Evolutionary conservation across 2,888 invertebrate species (phyloP), one percentile per base, ranked within the genome.

Genomic region (Sesia apiformis): DNA sequence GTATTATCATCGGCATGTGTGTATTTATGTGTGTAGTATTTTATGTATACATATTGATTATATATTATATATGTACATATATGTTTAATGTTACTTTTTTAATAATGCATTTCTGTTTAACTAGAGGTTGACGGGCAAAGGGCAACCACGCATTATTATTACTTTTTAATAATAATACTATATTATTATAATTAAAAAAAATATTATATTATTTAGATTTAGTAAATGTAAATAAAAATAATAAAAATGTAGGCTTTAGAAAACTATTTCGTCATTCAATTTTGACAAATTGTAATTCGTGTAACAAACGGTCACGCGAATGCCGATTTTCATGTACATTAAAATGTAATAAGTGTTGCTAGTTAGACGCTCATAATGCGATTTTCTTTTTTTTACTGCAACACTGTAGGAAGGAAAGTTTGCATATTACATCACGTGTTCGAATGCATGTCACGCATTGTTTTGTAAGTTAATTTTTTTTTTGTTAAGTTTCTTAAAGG

Each of bases 401-500:
- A 59, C 59, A 59, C 23, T 53, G 39, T 53, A 57, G 59, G 59
- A 59, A 59, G 57, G 57, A 57, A 59, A 57, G 57, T 54, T 23
- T 46, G 40, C 38, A 5, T 51, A 38, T 54, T 54, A 42, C 54
- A 42, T 54, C 54, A 54, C 23, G 54, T 38, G 50, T 46, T 46
- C 49, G n/a, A n/a, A 23, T n/a, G 49, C 49, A n/a, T 38, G 38
- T 38, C 50, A 50, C 50, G 39, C 39, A 4, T n/a, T 8, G n/a
- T 46, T 8, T 46, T 46, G n/a, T 46, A 3, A 43, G 8, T 43
- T 43, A 8, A 4, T 8, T 6, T 46, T 46, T 46, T n/a, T 4
- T 8, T 46, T 46, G n/a, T 8, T 8, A 46, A 7, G 3, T 46
- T 8, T 46, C 8, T 8, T 46, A 23, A 7, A 46, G n/a, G 43